Conservation (phyloP, 2,113 vertebrate species). For the Marmota flaviventris region DNA sequence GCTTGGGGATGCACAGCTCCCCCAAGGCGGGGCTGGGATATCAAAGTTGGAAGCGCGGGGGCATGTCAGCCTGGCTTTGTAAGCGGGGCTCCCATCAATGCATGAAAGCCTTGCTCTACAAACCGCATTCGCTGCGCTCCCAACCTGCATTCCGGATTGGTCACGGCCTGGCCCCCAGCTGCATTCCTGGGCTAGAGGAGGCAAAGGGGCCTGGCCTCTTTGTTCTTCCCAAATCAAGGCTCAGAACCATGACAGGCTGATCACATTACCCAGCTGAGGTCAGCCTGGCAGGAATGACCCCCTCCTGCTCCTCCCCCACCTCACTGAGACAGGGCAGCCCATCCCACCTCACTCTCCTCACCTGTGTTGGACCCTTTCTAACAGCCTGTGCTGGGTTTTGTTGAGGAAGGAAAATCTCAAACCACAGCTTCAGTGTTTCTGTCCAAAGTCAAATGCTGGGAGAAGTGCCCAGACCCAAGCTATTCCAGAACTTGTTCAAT, state of each 20-base stretch:
- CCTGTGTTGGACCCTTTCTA: background rate
- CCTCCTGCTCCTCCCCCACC: background rate
- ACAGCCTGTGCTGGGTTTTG: background rate
- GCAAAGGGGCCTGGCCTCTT: conserved; percentile 79
- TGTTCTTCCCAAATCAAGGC: conserved; percentile 82
- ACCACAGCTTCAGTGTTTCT: background rate
- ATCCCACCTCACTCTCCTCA: background rate
- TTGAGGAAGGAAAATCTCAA: background rate
- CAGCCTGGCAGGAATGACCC: conserved; percentile 59
- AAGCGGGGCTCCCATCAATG: conserved; percentile 64
- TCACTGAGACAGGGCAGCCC: background rate
- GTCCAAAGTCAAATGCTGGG: conserved; percentile 19
- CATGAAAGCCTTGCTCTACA: conserved; percentile 79
- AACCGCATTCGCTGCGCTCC: conserved; percentile 77
- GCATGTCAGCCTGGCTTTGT: conserved; percentile 76
- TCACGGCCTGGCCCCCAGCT: conserved; percentile 83
- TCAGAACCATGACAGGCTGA: conserved; percentile 83
- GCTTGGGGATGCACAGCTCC: conserved; percentile 29
- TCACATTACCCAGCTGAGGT: conserved; percentile 79
- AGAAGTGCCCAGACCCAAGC: background rate
- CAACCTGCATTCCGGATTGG: conserved; percentile 84
- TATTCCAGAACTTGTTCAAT: background rate
- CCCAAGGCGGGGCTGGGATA: conserved; percentile 74
- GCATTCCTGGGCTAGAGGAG: conserved; percentile 81
- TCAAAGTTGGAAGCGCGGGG: conserved; percentile 74